phyloP scores from a whole-genome alignment of 2,797 vertebrate species.

The Diplodus sargus region DNA sequence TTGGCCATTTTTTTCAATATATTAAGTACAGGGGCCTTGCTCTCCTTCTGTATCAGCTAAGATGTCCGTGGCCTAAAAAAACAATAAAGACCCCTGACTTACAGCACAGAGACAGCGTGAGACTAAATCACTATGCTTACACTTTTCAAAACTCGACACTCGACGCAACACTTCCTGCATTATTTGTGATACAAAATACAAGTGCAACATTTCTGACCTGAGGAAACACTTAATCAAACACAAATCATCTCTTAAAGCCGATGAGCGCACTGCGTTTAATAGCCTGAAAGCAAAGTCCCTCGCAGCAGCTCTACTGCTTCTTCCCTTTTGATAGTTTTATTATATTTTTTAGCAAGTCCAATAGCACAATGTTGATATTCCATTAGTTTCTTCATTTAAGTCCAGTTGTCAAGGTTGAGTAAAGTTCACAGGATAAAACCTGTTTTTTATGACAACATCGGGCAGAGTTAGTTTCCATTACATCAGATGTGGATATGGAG shows the following conservation, averaged over 20 bases:
- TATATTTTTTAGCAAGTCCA: too few relatives aligned
- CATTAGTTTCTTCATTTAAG: too few relatives aligned
- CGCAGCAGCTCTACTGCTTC: background rate
- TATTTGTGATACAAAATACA: background rate
- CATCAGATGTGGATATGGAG: background rate
- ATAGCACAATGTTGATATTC: too few relatives aligned
- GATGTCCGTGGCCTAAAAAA: too few relatives aligned
- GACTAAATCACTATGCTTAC: background rate
- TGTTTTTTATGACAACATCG: background rate
- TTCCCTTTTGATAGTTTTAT: too few relatives aligned
- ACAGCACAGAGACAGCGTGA: background rate
- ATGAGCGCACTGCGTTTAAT: too few relatives aligned
- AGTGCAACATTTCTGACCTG: background rate
- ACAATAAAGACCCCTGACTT: background rate
- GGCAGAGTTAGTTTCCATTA: background rate
- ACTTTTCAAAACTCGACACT: background rate
- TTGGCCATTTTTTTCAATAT: too few relatives aligned
- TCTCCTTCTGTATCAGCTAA: too few relatives aligned
- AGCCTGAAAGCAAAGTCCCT: too few relatives aligned
- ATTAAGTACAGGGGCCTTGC: too few relatives aligned
- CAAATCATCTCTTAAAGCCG: background rate
- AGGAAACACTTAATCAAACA: background rate
- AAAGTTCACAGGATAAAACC: too few relatives aligned
- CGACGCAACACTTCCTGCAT: background rate
- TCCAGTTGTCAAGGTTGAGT: too few relatives aligned